phyloP scores from a whole-genome alignment of 2,888 invertebrate genomes.

The Lamproptera curius region DNA sequence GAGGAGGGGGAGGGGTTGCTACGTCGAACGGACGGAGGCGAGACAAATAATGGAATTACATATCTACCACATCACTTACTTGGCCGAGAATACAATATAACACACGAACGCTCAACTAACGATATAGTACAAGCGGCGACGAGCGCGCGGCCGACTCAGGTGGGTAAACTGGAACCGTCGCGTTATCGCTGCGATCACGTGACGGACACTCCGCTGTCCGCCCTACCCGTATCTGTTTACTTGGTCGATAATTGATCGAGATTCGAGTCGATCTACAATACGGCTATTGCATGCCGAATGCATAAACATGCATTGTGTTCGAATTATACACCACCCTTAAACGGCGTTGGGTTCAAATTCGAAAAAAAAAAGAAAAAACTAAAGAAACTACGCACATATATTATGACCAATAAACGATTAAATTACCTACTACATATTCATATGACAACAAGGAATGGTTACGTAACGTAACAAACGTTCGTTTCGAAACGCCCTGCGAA shows the following conservation, averaged over 20 bases:
- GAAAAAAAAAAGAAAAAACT: not conserved
- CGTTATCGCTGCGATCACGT: slow-evolving; percentile 50
- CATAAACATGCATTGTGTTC: not conserved
- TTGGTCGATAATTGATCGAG: slow-evolving; percentile 18
- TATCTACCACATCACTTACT: slow-evolving; percentile 65
- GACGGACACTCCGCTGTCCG: slow-evolving; percentile 36
- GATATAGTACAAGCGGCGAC: slow-evolving; percentile 37
- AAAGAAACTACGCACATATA: not conserved
- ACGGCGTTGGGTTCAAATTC: not conserved
- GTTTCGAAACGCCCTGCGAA: not conserved
- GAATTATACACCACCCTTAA: not conserved
- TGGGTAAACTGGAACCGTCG: slow-evolving; percentile 47
- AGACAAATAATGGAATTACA: slow-evolving; percentile 74
- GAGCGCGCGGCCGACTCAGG: slow-evolving; percentile 50
- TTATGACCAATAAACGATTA: slow-evolving; percentile 8
- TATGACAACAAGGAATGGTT: slow-evolving; percentile 12
- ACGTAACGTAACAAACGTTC: slow-evolving; percentile 3
- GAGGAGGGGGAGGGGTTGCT: slow-evolving; percentile 39
- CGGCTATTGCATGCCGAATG: not conserved
- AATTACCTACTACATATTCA: slow-evolving; percentile 12
- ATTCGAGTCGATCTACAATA: not conserved
- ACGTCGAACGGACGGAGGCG: slow-evolving; percentile 62
- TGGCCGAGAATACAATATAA: slow-evolving; percentile 54
- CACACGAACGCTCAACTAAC: slow-evolving; percentile 40
- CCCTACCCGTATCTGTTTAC: slow-evolving; percentile 26